Conservation (phyloP, 2,888 invertebrate genomes). For the Drosophila villosipedis region DNA sequence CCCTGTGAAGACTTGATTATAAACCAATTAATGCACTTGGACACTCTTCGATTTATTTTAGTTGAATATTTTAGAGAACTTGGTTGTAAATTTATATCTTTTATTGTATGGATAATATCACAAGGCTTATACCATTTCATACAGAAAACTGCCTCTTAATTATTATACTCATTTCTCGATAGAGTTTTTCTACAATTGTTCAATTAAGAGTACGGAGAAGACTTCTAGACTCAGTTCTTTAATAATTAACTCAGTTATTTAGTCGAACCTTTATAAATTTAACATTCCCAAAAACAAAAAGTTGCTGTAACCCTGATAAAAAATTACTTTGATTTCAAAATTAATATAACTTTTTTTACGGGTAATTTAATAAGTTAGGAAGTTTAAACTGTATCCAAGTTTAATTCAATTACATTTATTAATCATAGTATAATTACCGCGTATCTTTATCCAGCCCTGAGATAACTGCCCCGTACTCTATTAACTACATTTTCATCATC, state of each 20-base stretch:
- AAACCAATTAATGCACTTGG: background rate
- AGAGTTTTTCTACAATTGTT: background rate
- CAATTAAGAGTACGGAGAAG: background rate
- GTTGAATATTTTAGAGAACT: background rate
- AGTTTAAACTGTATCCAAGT: no score
- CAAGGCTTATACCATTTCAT: constrained; percentile 12
- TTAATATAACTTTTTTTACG: background rate
- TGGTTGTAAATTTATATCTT: background rate
- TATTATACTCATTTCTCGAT: constrained; percentile 1
- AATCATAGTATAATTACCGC: background rate
- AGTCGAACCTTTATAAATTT: background rate
- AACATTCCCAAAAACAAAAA: background rate
- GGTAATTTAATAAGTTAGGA: background rate
- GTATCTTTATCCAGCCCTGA: background rate
- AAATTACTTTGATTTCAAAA: background rate
- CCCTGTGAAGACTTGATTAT: background rate
- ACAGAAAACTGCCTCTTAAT: constrained; percentile 1
- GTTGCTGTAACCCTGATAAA: background rate
- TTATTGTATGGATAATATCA: constrained; percentile 29
- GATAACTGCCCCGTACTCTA: background rate
- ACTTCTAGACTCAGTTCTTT: background rate
- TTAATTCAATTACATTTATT: background rate
- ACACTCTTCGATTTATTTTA: background rate
- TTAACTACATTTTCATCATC: background rate
- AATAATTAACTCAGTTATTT: background rate